These are phyloP conservation scores for Chiloscyllium punctatum DNA, from an alignment of 2,797 vertebrate genomes.

Conservation along the genomic window DNA sequence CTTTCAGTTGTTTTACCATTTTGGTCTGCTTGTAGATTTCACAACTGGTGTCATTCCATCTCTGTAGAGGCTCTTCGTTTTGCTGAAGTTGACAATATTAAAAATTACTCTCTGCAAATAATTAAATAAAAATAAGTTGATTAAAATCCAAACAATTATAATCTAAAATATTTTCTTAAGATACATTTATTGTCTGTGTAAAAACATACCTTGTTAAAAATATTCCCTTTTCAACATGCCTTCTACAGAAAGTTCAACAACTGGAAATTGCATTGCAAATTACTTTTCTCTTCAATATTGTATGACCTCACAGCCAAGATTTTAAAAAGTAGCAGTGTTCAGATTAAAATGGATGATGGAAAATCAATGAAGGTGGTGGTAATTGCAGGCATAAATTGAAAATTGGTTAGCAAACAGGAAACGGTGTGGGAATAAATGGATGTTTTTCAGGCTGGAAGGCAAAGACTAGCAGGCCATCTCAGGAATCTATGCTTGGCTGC, in stretches of 20 bases:
- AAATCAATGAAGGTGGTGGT: too few relatives aligned
- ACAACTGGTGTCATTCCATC: slow-evolving; percentile 96
- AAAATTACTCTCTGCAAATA: slow-evolving; percentile 90
- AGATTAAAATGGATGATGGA: too few relatives aligned
- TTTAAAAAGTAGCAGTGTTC: background rate
- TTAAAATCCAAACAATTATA: background rate
- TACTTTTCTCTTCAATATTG: background rate
- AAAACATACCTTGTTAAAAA: background rate
- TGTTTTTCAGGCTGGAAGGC: too few relatives aligned
- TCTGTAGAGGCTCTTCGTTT: slow-evolving; percentile 96
- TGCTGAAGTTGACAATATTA: slow-evolving; percentile 97
- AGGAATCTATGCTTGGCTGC: too few relatives aligned
- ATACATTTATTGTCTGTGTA: background rate
- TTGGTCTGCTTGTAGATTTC: slow-evolving; percentile 89
- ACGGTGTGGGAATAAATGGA: too few relatives aligned
- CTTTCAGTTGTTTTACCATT: slow-evolving; percentile 63
- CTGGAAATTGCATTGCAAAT: background rate
- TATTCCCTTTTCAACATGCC: too few relatives aligned
- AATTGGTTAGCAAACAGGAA: too few relatives aligned
- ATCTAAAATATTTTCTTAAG: background rate
- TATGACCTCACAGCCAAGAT: background rate
- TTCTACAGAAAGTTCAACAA: background rate
- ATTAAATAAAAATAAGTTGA: slow-evolving; percentile 38
- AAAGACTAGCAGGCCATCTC: too few relatives aligned
- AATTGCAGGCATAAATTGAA: too few relatives aligned